Evolutionary conservation across 2,113 vertebrate species (phyloP), one percentile per base, ranked within the genome.

Genomic region (Talpa occidentalis): DNA sequence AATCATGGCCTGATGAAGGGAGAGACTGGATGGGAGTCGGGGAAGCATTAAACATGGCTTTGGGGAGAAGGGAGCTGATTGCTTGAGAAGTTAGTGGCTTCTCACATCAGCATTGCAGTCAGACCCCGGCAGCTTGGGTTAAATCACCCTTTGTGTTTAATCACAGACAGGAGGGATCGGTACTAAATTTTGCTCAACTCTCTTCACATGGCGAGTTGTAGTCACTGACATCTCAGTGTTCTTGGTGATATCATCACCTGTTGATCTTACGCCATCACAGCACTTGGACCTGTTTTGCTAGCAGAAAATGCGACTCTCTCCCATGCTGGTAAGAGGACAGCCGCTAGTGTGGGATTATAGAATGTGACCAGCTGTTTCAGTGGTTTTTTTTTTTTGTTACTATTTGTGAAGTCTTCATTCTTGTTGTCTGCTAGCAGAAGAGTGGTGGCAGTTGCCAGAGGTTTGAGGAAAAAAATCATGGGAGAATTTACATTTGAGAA

Each of bases 401-500:
- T 96, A 67, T 95, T 95, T 95, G 94, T 94, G 90, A 96, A 97
- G 90, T 77, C 93, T 95, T 93, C 95, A 67, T 95, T 90, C 88
- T 90, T 94, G 95, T 95, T 95, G 90, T 97, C 93, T 94, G 91
- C 49, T 62, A 28, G 93, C 80, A 93, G 94, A 80, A 69, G 66
- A 40, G 17, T 30, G 69, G 86, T 93, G 78, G 77, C 93, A 77
- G 93, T 97, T 94, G 96, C 94, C 95, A 97, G 93, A 96, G 42
- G 59, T 89, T 95, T 74, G 86, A 79, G 93, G 59, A 74, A 83
- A 60, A 64, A 94, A 69, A 60, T 92, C 87, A 80, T 93, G 95
- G 80, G 96, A 96, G 93, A 96, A 96, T 95, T 96, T 97, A 93
- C 95, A 97, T 96, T 90, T 80, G 88, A 95, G 95, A 96, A 96